A percentile compares a stretch with the other conserved stretches of the same genome.
Evolutionary conservation across 2,888 invertebrate genomes (phyloP).

Genomic region (Venusia cambrica): DNA sequence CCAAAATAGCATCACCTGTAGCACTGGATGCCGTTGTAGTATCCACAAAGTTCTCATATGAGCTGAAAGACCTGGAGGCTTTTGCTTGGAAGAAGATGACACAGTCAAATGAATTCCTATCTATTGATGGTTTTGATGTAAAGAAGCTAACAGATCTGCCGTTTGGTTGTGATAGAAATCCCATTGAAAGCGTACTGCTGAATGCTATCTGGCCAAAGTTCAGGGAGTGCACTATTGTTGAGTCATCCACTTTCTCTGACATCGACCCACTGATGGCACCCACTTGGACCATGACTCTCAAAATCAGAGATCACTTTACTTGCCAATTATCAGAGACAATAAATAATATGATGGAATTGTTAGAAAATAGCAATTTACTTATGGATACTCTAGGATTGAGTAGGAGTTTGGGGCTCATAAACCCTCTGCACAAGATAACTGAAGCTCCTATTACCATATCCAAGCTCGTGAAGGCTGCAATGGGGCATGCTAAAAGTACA

Average conservation of each 20-base stretch:
- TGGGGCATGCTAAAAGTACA: conserved; percentile 72
- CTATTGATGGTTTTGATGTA: conserved; percentile 73
- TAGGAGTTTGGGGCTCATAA: conserved; percentile 72
- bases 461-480: conserved; percentile 76
- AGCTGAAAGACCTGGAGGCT: conserved; percentile 81
- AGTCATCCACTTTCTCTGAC: conserved; percentile 93
- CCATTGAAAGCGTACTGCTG: conserved; percentile 87
- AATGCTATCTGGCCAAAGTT: conserved; percentile 93
- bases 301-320: conserved; percentile 84
- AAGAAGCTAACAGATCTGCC: conserved; percentile 83
- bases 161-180: conserved; percentile 92
- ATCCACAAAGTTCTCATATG: conserved; percentile 89
- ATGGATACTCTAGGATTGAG: conserved; percentile 74
- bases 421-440: conserved; percentile 86
- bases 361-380: conserved; percentile 71
- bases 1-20: conserved; percentile 87
- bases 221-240: conserved; percentile 91
- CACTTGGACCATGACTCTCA: conserved; percentile 87
- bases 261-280: conserved; percentile 91
- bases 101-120: conserved; percentile 67
- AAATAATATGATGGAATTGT: conserved; percentile 85
- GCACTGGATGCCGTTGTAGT: conserved; percentile 84
- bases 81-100: conserved; percentile 83
- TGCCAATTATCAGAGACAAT: conserved; percentile 90
- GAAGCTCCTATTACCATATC: conserved; percentile 88